Conservation (phyloP, 2,888 invertebrate species). For the Ceratothoa steindachneri region DNA sequence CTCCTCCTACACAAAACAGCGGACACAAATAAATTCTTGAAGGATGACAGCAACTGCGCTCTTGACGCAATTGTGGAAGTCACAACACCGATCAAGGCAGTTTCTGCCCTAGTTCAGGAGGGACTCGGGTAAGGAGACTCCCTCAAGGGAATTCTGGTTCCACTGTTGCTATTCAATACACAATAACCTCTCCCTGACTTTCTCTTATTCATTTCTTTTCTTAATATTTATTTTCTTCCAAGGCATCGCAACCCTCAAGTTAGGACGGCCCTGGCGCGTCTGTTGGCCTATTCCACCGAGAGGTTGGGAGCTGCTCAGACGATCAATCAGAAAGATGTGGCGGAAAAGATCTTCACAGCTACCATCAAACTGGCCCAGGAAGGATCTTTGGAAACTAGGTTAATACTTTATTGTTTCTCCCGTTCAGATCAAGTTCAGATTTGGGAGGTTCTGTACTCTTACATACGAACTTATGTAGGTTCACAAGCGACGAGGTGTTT, state of each 20-base stretch:
- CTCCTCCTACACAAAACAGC: conserved; percentile 81
- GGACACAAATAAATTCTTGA: conserved; percentile 87
- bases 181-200: neutral
- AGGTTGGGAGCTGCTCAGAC: conserved; percentile 69
- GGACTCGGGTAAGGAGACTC: conserved; percentile 28
- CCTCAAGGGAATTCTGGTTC: neutral
- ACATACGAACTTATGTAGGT: neutral
- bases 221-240: neutral
- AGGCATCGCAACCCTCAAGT: conserved; percentile 81
- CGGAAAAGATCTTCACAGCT: conserved; percentile 72
- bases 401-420: conserved; percentile 27
- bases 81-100: conserved; percentile 56
- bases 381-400: conserved; percentile 80
- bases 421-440: neutral
- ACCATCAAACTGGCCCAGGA: conserved; percentile 80
- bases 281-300: conserved; percentile 68
- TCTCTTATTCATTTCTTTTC: neutral
- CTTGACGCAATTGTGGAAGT: conserved; percentile 76
- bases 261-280: conserved; percentile 73
- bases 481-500: neutral
- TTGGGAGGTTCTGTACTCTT: neutral
- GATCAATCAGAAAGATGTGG: conserved; percentile 56
- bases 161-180: neutral
- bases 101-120: conserved; percentile 36
- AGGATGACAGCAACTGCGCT: conserved; percentile 80